Evolutionary conservation across 2,888 invertebrate species (phyloP).

Genomic region (Cryptosula pallasiana): DNA sequence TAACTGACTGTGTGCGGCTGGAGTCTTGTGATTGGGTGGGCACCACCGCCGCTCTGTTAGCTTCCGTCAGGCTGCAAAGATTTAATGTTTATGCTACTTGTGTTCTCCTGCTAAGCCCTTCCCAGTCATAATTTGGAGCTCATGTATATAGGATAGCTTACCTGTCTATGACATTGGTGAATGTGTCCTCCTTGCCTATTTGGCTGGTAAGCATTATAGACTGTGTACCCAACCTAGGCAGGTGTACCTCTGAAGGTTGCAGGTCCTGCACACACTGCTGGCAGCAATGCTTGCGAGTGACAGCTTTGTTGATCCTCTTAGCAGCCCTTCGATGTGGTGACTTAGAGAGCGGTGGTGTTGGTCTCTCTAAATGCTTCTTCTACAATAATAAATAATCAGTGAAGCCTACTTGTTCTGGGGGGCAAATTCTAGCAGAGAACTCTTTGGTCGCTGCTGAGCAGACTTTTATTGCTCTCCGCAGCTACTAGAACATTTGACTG

Average conservation of each 20-base stretch:
- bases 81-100: background rate
- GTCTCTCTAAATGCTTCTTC: background rate
- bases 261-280: background rate
- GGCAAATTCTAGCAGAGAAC: no score
- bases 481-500: no score
- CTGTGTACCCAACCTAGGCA: background rate
- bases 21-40: background rate
- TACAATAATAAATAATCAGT: no score
- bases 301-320: background rate
- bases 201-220: background rate
- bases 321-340: background rate
- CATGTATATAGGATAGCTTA: no score
- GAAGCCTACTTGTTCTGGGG: no score
- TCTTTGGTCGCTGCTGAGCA: no score
- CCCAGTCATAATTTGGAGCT: no score
- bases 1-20: background rate
- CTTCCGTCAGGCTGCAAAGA: background rate
- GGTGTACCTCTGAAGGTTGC: background rate
- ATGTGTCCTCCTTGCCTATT: background rate
- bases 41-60: background rate
- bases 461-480: no score
- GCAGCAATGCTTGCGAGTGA: background rate
- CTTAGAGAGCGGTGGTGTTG: background rate
- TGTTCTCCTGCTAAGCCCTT: no score
- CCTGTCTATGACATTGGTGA: conserved; percentile 13